phyloP scores from a whole-genome alignment of 2,888 invertebrate genomes.

The Anorthoa munda region DNA sequence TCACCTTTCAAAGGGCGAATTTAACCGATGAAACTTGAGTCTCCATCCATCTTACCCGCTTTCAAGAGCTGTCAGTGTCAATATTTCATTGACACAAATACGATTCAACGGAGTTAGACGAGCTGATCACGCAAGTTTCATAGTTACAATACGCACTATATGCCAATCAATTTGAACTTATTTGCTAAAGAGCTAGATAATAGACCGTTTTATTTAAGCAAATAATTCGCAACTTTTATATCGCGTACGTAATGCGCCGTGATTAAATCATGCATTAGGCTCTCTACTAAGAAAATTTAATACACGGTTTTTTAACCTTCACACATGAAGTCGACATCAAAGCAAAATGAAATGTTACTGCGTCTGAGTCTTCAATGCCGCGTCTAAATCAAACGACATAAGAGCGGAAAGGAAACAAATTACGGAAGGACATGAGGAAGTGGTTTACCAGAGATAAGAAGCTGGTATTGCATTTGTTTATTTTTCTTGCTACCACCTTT shows the following conservation, averaged over 20 bases:
- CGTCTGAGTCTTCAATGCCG: constrained; percentile 43
- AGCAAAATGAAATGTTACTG: constrained; percentile 34
- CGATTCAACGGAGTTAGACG: too few species aligned
- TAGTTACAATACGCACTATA: too few species aligned
- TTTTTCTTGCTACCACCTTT: constrained; percentile 25
- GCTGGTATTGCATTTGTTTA: constrained; percentile 37
- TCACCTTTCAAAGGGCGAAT: not conserved
- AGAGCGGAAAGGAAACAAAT: constrained; percentile 56
- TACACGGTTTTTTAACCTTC: constrained; percentile 32
- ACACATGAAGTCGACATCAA: constrained; percentile 12
- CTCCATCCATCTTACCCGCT: not conserved
- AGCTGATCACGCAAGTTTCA: too few species aligned
- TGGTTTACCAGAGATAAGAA: constrained; percentile 52
- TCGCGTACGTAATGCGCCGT: not conserved
- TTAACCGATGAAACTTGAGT: not conserved
- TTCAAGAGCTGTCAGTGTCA: not conserved
- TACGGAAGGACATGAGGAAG: constrained; percentile 67
- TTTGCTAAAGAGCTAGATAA: not conserved
- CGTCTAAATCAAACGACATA: constrained; percentile 30
- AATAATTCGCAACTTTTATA: constrained; percentile 13
- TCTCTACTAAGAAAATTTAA: constrained; percentile 8
- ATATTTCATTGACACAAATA: too few species aligned
- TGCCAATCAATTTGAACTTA: not conserved
- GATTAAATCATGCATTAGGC: constrained; percentile 22
- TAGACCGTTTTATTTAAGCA: not conserved